phyloP scores from a whole-genome alignment of 2,797 vertebrate genomes.

The Leptoclinus maculatus region DNA sequence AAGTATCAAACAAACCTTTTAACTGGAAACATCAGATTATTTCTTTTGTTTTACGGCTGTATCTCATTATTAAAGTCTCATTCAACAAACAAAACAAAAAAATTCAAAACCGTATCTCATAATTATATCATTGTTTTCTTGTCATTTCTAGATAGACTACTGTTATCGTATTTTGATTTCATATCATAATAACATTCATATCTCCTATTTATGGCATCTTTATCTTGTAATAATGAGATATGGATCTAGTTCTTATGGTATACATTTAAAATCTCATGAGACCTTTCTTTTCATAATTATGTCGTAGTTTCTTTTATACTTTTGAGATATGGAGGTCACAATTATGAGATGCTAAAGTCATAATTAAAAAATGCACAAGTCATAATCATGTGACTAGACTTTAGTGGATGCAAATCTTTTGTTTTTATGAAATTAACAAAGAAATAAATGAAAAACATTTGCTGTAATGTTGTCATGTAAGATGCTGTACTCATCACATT shows the following conservation, averaged over 20 bases:
- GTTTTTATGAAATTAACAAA: neutral
- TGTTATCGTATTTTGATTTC: neutral
- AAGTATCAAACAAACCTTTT: neutral
- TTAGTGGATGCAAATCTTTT: neutral
- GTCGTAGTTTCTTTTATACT: neutral
- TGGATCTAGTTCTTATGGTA: neutral
- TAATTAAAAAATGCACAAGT: neutral
- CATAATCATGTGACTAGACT: neutral
- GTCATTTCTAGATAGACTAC: neutral
- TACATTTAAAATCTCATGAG: neutral
- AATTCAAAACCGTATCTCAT: neutral
- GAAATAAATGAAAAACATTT: neutral
- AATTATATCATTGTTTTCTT: neutral
- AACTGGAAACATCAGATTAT: neutral
- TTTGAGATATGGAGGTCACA: neutral
- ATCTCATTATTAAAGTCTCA: no score
- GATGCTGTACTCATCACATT: conserved; percentile 18
- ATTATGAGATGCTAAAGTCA: neutral
- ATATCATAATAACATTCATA: neutral
- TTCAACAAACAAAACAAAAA: neutral
- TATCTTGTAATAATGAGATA: neutral
- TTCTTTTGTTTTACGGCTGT: neutral
- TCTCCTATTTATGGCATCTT: neutral
- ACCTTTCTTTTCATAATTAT: neutral
- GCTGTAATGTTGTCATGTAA: conserved; percentile 10